Evolutionary conservation across 2,113 vertebrate species (phyloP).

Genomic region (Calyptommatus sinebrachiatus): DNA sequence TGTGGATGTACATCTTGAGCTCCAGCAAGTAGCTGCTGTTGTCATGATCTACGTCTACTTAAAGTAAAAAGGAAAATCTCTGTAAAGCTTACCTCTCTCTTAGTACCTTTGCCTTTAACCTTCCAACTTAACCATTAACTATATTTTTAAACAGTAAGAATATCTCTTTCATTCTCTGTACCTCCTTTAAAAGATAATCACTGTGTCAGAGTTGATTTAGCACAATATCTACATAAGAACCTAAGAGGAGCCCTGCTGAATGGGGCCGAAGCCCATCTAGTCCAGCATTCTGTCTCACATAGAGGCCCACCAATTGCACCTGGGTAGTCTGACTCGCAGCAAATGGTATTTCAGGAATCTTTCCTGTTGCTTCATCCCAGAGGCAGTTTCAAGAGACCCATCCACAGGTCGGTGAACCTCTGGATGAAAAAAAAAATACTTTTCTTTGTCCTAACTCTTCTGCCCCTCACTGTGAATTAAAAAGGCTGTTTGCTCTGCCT

Average conservation of each 20-base stretch:
- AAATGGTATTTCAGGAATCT: background rate
- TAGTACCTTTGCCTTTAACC: background rate
- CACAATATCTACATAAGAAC: background rate
- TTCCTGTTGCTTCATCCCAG: too few relatives aligned
- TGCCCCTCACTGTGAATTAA: too few relatives aligned
- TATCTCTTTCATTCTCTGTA: background rate
- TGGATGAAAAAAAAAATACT: too few relatives aligned
- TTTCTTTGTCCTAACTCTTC: too few relatives aligned
- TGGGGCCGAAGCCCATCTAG: too few relatives aligned
- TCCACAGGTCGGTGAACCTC: too few relatives aligned
- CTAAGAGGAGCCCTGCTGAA: too few relatives aligned
- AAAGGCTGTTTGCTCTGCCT: too few relatives aligned
- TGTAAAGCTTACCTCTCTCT: background rate
- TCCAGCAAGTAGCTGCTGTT: rapidly evolving
- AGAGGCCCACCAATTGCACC: background rate
- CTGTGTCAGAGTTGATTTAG: too few relatives aligned
- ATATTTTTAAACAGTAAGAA: background rate
- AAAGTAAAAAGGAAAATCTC: background rate
- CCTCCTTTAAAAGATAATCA: rapidly evolving
- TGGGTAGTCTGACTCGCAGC: background rate
- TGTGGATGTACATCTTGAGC: conserved; percentile 6
- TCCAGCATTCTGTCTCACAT: too few relatives aligned
- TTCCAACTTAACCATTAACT: background rate
- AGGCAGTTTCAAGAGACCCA: too few relatives aligned
- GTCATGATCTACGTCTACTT: rapidly evolving